Conservation (phyloP, 2,888 invertebrate genomes). For the Gasteruption jaculator region DNA sequence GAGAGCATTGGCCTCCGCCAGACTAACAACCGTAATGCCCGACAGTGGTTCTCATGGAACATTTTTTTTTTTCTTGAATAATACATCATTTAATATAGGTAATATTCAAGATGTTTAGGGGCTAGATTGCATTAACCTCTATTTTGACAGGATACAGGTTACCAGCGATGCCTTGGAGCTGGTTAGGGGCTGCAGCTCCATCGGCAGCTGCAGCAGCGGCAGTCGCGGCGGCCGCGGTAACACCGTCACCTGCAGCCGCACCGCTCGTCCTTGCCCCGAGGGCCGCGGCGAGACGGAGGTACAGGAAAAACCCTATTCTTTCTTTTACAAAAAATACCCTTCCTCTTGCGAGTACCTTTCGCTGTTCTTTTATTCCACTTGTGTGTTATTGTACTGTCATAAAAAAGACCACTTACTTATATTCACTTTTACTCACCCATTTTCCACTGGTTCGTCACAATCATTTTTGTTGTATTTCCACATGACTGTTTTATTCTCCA, state of each 20-base stretch:
- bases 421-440: conserved; percentile 4
- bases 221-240: conserved; percentile 58
- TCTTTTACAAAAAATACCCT: conserved; percentile 14
- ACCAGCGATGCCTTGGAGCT: conserved; percentile 74
- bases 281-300: conserved; percentile 70
- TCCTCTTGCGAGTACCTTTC: not conserved
- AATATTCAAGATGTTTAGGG: too few species aligned
- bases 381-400: not conserved
- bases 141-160: conserved; percentile 66
- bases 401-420: not conserved
- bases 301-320: conserved; percentile 43
- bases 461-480: too few species aligned
- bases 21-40: conserved; percentile 18
- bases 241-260: conserved; percentile 57
- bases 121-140: conserved; percentile 25
- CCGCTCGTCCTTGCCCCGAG: conserved; percentile 71
- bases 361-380: not conserved
- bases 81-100: too few species aligned
- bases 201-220: conserved; percentile 60
- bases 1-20: conserved; percentile 15
- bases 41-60: conserved; percentile 3
- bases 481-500: too few species aligned
- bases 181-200: conserved; percentile 60
- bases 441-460: conserved; percentile 6
- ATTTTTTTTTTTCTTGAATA: too few species aligned